phyloP scores from a whole-genome alignment of 1,140 invertebrate genomes.

The Steinernema khuongi region DNA sequence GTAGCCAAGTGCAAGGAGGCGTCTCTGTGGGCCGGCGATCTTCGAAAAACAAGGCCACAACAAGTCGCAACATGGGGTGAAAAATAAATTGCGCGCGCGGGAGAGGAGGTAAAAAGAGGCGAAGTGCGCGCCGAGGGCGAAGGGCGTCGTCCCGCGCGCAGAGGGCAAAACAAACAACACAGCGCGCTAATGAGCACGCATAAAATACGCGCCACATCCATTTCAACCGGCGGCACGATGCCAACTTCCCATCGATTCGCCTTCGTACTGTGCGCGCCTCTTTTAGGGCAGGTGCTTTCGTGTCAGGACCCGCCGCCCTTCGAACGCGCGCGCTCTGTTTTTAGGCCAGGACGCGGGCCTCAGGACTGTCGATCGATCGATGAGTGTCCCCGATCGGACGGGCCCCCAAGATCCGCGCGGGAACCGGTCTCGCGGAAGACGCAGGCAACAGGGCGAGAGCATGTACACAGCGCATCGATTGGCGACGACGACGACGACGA shows the following conservation, averaged over 20 bases:
- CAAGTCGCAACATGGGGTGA: neutral
- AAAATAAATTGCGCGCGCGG: neutral
- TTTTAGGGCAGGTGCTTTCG: neutral
- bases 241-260: neutral
- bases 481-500: too few relatives aligned
- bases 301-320: neutral
- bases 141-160: neutral
- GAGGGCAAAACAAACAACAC: constrained; percentile 12
- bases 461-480: too few relatives aligned
- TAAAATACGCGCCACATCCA: constrained; percentile 2
- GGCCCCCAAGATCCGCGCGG: too few relatives aligned
- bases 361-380: too few relatives aligned
- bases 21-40: too few relatives aligned
- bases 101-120: neutral
- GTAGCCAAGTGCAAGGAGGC: too few relatives aligned
- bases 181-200: constrained; percentile 11
- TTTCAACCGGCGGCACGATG: neutral
- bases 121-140: neutral
- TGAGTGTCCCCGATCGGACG: too few relatives aligned
- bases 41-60: too few relatives aligned
- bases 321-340: too few relatives aligned
- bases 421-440: too few relatives aligned
- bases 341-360: too few relatives aligned
- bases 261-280: neutral
- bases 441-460: too few relatives aligned